These are phyloP conservation scores for Acipenser transmontanus DNA, from an alignment of 2,797 vertebrate genomes.

Conservation along the genomic window DNA sequence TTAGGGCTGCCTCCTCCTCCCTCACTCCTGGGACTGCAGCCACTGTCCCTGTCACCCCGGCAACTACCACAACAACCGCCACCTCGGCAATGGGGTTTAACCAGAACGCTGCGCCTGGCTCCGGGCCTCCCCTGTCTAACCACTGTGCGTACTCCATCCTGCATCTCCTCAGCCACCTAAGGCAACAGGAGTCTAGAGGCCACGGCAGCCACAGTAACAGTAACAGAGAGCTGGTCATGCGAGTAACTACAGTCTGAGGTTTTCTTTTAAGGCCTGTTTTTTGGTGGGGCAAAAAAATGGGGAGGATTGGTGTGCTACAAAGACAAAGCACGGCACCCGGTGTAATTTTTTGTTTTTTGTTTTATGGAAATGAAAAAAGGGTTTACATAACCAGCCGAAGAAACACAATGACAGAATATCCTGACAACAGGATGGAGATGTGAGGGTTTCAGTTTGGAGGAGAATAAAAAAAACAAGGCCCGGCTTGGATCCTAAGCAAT, in stretches of 20 bases:
- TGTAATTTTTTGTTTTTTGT: constrained; percentile 4
- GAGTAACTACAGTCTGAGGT: constrained; percentile 93
- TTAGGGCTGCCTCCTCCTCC: constrained; percentile 69
- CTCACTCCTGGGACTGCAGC: constrained; percentile 66
- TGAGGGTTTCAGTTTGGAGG: too few relatives aligned
- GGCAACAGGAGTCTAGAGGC: constrained; percentile 78
- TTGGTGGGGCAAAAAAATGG: not conserved
- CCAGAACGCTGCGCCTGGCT: constrained; percentile 43
- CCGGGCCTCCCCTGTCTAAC: constrained; percentile 67
- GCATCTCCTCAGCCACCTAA: constrained; percentile 91
- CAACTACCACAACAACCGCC: constrained; percentile 45
- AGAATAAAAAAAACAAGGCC: too few relatives aligned
- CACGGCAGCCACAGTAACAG: constrained; percentile 54
- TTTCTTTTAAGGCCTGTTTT: constrained; percentile 59
- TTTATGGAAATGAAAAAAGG: constrained; percentile 8
- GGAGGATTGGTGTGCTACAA: constrained; percentile 24
- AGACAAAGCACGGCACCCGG: constrained; percentile 16
- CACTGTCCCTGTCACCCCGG: constrained; percentile 51
- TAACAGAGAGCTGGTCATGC: constrained; percentile 97
- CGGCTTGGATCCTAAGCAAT: too few relatives aligned
- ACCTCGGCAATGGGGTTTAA: constrained; percentile 29
- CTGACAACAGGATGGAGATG: too few relatives aligned
- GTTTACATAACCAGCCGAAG: too few relatives aligned
- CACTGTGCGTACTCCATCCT: constrained; percentile 96
- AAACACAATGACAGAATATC: too few relatives aligned